phyloP scores from a whole-genome alignment of 2,797 vertebrate species.

The Gobio occitaniae region DNA sequence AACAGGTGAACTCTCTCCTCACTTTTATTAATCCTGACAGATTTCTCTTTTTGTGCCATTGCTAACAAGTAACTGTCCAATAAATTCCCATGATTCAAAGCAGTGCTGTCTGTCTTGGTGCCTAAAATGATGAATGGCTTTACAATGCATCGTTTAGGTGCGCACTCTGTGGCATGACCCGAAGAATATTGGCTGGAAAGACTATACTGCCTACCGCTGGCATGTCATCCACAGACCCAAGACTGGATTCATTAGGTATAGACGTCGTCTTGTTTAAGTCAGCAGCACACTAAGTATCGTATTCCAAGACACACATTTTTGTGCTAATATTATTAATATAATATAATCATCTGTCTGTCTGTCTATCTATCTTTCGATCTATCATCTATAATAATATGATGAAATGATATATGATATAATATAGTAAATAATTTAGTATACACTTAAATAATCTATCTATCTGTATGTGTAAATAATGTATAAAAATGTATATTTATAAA shows the following conservation, averaged over 20 bases:
- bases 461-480: not conserved
- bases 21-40: constrained; percentile 9
- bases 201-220: constrained; percentile 95
- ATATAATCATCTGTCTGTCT: too few relatives aligned
- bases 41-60: constrained; percentile 18
- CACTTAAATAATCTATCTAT: too few relatives aligned
- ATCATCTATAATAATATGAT: too few relatives aligned
- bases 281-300: not conserved
- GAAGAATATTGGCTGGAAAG: constrained; percentile 95
- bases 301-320: not conserved
- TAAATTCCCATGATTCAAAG: constrained; percentile 15
- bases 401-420: too few relatives aligned
- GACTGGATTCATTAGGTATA: constrained; percentile 94
- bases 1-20: constrained; percentile 81
- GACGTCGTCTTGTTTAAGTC: not conserved
- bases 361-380: too few relatives aligned
- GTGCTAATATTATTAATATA: too few relatives aligned
- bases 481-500: not conserved
- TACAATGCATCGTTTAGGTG: constrained; percentile 77
- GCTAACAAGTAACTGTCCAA: constrained; percentile 36
- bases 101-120: constrained; percentile 5
- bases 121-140: constrained; percentile 39
- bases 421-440: too few relatives aligned
- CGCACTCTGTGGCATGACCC: constrained; percentile 96
- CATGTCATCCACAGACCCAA: constrained; percentile 94